Percentiles rank a stretch among this genome's conserved stretches.
Conservation (phyloP, 2,888 invertebrate species). For the Caenorhabditis sulstoni region DNA sequence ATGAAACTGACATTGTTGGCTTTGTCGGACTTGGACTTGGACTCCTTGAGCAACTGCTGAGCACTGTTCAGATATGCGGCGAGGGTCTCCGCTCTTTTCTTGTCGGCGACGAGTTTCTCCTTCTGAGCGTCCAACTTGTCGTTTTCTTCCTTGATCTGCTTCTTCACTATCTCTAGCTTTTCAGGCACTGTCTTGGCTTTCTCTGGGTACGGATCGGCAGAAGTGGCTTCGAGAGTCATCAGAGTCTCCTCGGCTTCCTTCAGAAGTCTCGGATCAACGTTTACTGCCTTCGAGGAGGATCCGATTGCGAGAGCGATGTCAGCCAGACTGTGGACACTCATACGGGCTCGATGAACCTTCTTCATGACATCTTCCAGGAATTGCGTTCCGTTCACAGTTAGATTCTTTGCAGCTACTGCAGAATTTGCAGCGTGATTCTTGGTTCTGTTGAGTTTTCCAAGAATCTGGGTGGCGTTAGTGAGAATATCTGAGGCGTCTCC, state of each 20-base stretch:
- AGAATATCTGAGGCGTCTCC: conserved; percentile 60
- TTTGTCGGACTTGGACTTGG: conserved; percentile 60
- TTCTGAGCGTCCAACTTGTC: conserved; percentile 48
- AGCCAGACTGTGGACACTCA: conserved; percentile 37
- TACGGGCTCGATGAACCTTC: conserved; percentile 41
- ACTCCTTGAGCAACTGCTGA: conserved; percentile 63
- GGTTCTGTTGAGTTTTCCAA: conserved; percentile 42
- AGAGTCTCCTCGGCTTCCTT: conserved; percentile 61
- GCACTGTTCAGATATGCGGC: conserved; percentile 59
- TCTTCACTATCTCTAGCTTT: conserved; percentile 47
- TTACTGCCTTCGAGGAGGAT: conserved; percentile 62
- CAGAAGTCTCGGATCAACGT: conserved; percentile 61
- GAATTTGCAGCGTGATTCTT: conserved; percentile 26
- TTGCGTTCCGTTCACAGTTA: conserved; percentile 68
- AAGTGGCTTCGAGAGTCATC: conserved; percentile 59
- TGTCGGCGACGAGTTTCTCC: conserved; percentile 43
- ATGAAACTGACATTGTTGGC: conserved; percentile 42
- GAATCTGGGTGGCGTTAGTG: conserved; percentile 55
- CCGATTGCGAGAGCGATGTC: conserved; percentile 62
- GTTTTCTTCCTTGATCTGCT: conserved; percentile 46
- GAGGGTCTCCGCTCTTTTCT: conserved; percentile 53
- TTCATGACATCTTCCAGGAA: conserved; percentile 66
- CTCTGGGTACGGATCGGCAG: conserved; percentile 57
- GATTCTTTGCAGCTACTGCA: conserved; percentile 55
- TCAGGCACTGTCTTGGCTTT: conserved; percentile 41